phyloP scores from a whole-genome alignment of 92 coral and sea anemone species.

The Paragorgia papillata region DNA sequence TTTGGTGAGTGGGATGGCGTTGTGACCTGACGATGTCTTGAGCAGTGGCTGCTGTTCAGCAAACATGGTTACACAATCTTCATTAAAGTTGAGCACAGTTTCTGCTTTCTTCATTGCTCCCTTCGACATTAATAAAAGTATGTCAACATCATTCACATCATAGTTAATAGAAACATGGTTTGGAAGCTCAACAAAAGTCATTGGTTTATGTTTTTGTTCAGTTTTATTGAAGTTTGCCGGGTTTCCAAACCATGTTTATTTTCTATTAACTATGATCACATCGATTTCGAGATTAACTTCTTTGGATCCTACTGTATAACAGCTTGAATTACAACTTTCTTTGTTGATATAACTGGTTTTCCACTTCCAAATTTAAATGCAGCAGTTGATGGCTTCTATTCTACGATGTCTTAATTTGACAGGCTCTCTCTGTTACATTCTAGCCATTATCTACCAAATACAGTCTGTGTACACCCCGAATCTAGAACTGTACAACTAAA shows the following conservation, averaged over 20 bases:
- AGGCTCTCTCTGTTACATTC: constrained; percentile 26
- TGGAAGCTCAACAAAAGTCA: no score
- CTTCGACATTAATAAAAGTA: constrained; percentile 15
- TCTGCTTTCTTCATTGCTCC: constrained; percentile 21
- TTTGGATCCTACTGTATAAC: constrained; percentile 1
- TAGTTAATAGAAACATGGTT: no score
- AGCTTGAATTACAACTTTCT: constrained; percentile 1
- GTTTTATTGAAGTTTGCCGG: no score
- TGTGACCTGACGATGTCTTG: constrained; percentile 21
- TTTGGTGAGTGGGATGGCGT: constrained; percentile 4
- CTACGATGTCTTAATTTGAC: not conserved
- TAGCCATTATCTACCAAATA: constrained; percentile 25
- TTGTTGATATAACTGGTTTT: constrained; percentile 6
- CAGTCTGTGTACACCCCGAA: constrained; percentile 19
- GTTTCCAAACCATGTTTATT: no score
- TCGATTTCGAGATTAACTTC: constrained; percentile 12
- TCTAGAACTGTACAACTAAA: constrained; percentile 19
- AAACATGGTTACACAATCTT: constrained; percentile 24
- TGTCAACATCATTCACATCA: constrained; percentile 9
- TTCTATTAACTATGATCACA: no score
- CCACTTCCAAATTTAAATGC: constrained; percentile 26
- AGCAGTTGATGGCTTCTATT: not conserved
- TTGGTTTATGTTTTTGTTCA: no score
- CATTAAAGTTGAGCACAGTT: constrained; percentile 22
- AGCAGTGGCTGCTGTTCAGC: constrained; percentile 12